A percentile compares a stretch with the other conserved stretches of the same genome.
Evolutionary conservation across 2,888 invertebrate species (phyloP).

Genomic region (Aleiodes alternator): DNA sequence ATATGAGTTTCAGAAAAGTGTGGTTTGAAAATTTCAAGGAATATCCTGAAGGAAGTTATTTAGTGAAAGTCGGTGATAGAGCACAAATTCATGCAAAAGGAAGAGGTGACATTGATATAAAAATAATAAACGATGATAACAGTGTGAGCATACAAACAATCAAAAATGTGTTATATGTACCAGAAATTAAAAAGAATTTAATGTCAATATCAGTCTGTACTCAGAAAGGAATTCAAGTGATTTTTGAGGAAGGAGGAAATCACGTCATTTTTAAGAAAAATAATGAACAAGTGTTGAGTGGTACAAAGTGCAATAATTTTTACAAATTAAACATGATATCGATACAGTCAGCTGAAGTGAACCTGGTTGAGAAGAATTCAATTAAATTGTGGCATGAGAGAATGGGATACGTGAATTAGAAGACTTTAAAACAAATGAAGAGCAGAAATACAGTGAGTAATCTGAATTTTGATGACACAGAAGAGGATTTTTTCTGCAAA

Average conservation of each 20-base stretch:
- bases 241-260: slow-evolving; percentile 45
- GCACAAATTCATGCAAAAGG: slow-evolving; percentile 14
- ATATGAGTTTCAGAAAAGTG: slow-evolving; percentile 39
- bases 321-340: slow-evolving; percentile 54
- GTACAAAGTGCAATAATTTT: slow-evolving; percentile 53
- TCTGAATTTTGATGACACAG: slow-evolving; percentile 56
- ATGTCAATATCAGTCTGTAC: slow-evolving; percentile 59
- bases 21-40: slow-evolving; percentile 34
- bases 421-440: slow-evolving; percentile 60
- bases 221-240: slow-evolving; percentile 52
- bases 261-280: not conserved
- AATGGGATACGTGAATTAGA: slow-evolving; percentile 66
- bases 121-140: too few relatives aligned
- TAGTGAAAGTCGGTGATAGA: slow-evolving; percentile 44
- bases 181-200: slow-evolving; percentile 61
- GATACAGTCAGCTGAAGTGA: slow-evolving; percentile 45
- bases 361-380: slow-evolving; percentile 34
- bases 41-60: not conserved
- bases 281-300: slow-evolving; percentile 54
- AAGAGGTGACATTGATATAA: slow-evolving; percentile 44
- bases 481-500: too few relatives aligned
- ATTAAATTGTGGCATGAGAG: slow-evolving; percentile 61
- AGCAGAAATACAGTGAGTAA: slow-evolving; percentile 58
- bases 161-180: slow-evolving; percentile 60
- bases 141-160: slow-evolving; percentile 46